Conservation (phyloP, 1,140 invertebrate species). For the Drepana arcuata region DNA sequence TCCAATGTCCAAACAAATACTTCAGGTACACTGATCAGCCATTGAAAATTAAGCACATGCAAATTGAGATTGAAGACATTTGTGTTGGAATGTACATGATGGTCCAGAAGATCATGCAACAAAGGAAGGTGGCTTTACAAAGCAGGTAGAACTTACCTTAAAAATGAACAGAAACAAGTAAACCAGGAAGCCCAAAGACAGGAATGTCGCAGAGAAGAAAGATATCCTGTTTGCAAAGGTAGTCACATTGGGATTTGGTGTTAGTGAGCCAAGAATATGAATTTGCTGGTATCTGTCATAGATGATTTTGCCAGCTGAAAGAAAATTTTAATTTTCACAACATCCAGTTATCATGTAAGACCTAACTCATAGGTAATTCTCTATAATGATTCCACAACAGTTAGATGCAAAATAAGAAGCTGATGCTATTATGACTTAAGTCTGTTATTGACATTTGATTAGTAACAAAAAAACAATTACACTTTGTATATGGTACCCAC, state of each 20-base stretch:
- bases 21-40: no score
- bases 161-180: constrained; percentile 56
- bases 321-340: constrained; percentile 37
- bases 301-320: constrained; percentile 68
- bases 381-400: neutral
- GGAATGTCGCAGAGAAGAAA: constrained; percentile 50
- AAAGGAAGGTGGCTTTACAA: no score
- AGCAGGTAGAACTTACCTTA: constrained; percentile 44
- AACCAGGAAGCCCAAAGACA: constrained; percentile 57
- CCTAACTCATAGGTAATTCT: no score
- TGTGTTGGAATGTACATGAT: no score
- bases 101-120: no score
- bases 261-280: constrained; percentile 61
- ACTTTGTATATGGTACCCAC: neutral
- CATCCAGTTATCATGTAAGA: constrained; percentile 4
- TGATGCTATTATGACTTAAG: neutral
- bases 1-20: no score
- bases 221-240: constrained; percentile 60
- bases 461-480: neutral
- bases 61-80: no score
- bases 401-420: neutral
- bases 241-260: constrained; percentile 61
- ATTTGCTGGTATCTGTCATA: constrained; percentile 68
- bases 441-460: neutral
- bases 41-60: no score